phyloP scores from a whole-genome alignment of 23 tunicate species.

The Pegea sp. region DNA sequence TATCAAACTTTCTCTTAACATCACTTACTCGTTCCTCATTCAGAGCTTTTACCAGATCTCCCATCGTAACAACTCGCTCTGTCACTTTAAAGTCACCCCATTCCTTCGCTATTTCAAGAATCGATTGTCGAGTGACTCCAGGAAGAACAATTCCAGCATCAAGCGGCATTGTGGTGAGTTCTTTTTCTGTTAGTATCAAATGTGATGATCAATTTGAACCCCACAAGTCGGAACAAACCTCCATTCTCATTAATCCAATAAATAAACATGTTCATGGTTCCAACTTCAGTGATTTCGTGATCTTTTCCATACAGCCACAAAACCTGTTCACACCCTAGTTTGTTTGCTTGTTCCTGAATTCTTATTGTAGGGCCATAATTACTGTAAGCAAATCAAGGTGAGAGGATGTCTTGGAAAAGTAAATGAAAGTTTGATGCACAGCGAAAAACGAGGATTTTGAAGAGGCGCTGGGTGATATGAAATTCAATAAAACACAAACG shows the following conservation, averaged over 20 bases:
- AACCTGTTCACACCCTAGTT: conserved; percentile 84
- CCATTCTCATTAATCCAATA: conserved; percentile 97
- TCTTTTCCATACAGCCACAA: conserved; percentile 72
- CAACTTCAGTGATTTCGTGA: conserved; percentile 95
- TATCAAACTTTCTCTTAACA: not conserved
- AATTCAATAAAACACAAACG: too few species aligned
- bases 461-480: too few species aligned
- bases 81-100: conserved; percentile 90
- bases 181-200: conserved; percentile 77
- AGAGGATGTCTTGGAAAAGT: too few species aligned
- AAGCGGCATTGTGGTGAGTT: conserved; percentile 90
- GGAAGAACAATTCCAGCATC: conserved; percentile 78
- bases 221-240: conserved; percentile 11
- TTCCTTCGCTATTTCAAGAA: conserved; percentile 34
- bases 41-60: conserved; percentile 44
- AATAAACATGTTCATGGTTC: conserved; percentile 88
- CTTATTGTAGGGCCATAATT: conserved; percentile 88
- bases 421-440: too few species aligned
- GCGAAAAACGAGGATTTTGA: too few species aligned
- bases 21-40: conserved; percentile 63
- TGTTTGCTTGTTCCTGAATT: conserved; percentile 58
- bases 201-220: too few species aligned
- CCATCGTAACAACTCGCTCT: conserved; percentile 69
- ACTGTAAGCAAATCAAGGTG: conserved; percentile 15
- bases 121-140: conserved; percentile 70